Conservation (phyloP, 2,797 vertebrate species). For the Tauraco hartlaubi region DNA sequence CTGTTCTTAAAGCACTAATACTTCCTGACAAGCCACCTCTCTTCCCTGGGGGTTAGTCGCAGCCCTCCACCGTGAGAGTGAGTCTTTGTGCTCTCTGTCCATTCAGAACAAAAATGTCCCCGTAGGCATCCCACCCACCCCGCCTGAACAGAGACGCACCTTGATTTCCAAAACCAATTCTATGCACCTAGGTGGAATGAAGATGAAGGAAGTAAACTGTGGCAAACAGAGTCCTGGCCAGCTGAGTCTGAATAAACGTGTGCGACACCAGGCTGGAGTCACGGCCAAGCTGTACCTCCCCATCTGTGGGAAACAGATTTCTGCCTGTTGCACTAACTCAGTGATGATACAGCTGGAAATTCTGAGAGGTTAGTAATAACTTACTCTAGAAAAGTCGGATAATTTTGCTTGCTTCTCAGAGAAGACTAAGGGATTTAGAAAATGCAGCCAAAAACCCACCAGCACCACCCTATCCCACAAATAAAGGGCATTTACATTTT, state of each 20-base stretch:
- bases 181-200: background rate
- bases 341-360: background rate
- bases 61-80: background rate
- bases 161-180: background rate
- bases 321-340: background rate
- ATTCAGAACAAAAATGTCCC: background rate
- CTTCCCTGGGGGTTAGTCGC: background rate
- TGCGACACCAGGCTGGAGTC: accelerated
- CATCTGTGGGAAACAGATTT: background rate
- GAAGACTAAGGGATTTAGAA: background rate
- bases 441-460: background rate
- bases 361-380: background rate
- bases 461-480: slow-evolving; percentile 22
- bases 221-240: background rate
- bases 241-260: background rate
- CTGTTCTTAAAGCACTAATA: background rate
- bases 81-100: background rate
- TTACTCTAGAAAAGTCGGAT: background rate
- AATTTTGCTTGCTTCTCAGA: background rate
- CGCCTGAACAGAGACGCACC: background rate
- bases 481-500: background rate
- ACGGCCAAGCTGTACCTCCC: background rate
- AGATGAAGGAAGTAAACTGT: background rate
- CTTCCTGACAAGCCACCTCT: background rate
- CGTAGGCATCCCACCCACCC: background rate